These are phyloP conservation scores for Felis chaus DNA, from an alignment of 2,113 vertebrate genomes.

Conservation along the genomic window DNA sequence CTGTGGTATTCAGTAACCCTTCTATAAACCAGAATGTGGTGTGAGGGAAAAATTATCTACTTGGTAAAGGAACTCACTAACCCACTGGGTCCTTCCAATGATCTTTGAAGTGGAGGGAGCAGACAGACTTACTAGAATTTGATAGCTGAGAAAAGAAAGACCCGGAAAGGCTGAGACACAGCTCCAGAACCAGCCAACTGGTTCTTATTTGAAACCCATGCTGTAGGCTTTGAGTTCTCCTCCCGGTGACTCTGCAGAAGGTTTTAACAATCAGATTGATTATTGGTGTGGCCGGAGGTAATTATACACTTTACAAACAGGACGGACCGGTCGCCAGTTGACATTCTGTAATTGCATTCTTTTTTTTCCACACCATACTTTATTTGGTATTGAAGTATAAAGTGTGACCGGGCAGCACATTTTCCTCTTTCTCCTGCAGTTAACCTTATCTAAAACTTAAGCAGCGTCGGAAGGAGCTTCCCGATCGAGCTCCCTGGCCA, in stretches of 20 bases:
- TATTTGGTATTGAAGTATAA: not conserved
- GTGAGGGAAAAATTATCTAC: not conserved
- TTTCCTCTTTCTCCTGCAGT: constrained; percentile 25
- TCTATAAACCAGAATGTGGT: not conserved
- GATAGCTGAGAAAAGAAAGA: not conserved
- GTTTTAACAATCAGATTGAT: constrained; percentile 56
- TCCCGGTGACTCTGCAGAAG: constrained; percentile 28
- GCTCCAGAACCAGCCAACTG: not conserved
- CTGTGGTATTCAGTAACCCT: not conserved
- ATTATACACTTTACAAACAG: constrained; percentile 58
- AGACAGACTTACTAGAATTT: not conserved
- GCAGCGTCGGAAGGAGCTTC: constrained; percentile 48
- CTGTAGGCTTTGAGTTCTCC: not conserved
- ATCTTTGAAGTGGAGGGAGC: not conserved
- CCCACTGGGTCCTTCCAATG: not conserved
- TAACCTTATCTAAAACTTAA: constrained; percentile 51
- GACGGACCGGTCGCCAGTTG: constrained; percentile 27
- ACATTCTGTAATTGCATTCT: not conserved
- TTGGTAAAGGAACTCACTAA: not conserved
- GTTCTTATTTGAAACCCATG: not conserved
- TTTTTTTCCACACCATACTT: not conserved
- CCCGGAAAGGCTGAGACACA: not conserved
- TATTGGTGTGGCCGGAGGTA: constrained; percentile 54
- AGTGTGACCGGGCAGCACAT: not conserved
- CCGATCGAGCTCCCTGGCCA: not conserved